Evolutionary conservation across 1,140 invertebrate genomes (phyloP).

Genomic region (Habropoda laboriosa): DNA sequence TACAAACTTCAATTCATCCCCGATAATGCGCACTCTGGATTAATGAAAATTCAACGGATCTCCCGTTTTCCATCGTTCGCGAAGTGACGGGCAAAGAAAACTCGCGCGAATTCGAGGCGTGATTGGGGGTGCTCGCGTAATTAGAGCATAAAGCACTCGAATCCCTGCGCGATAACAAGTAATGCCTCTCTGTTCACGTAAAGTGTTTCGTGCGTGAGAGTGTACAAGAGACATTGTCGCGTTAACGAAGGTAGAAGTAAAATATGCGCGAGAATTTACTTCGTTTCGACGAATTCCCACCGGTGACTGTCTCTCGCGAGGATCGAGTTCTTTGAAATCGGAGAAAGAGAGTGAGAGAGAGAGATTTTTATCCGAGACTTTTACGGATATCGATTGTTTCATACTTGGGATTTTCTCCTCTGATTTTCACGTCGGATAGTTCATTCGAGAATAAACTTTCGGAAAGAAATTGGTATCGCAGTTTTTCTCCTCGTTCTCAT

Average conservation of each 20-base stretch:
- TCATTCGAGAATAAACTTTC: not conserved
- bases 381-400: not conserved
- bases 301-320: not conserved
- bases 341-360: not conserved
- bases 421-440: not conserved
- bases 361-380: not conserved
- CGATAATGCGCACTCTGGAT: no score
- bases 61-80: not conserved
- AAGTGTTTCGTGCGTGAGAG: not conserved
- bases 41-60: not conserved
- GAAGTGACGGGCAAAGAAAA: not conserved
- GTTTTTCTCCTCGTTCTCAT: constrained; percentile 1
- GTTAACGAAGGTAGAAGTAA: constrained; percentile 25
- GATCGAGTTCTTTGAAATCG: not conserved
- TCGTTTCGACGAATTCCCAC: not conserved
- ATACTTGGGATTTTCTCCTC: not conserved
- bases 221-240: not conserved
- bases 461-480: not conserved
- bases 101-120: not conserved
- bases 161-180: constrained; percentile 15
- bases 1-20: no score
- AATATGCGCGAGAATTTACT: constrained; percentile 7
- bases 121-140: not conserved
- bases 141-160: constrained; percentile 37
- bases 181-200: not conserved